Evolutionary conservation across 2,797 vertebrate species (phyloP).

Genomic region (Lagorchestes hirsutus): DNA sequence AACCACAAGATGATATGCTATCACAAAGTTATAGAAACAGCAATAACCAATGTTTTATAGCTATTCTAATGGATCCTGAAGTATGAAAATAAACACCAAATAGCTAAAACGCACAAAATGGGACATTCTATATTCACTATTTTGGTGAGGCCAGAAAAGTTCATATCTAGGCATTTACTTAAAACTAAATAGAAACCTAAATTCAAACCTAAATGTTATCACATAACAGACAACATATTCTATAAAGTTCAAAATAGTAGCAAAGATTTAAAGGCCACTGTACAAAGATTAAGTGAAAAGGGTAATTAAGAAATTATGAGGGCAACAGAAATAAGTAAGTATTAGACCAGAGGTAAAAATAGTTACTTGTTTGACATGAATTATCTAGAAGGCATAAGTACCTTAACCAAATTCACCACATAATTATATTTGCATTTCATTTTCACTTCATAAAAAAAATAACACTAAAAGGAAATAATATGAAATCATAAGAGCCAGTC

Average conservation of each 20-base stretch:
- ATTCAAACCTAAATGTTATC: constrained; percentile 26
- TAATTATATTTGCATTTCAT: constrained; percentile 17
- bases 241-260: constrained; percentile 16
- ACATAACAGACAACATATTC: neutral
- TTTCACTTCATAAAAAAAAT: constrained; percentile 38
- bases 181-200: constrained; percentile 56
- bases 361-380: constrained; percentile 23
- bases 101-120: constrained; percentile 17
- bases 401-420: constrained; percentile 11
- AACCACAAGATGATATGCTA: constrained; percentile 45
- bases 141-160: constrained; percentile 52
- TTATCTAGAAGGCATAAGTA: neutral
- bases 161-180: constrained; percentile 60
- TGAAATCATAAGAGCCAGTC: constrained; percentile 23
- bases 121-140: constrained; percentile 43
- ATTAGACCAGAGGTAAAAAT: neutral
- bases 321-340: constrained; percentile 37
- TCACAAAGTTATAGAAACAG: constrained; percentile 61
- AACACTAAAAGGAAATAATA: constrained; percentile 26
- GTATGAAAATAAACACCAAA: constrained; percentile 62
- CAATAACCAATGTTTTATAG: constrained; percentile 24
- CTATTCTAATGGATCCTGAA: constrained; percentile 36
- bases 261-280: constrained; percentile 32
- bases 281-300: neutral
- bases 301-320: constrained; percentile 1